Conservation (phyloP, 2,888 invertebrate species). For the Horisme vitalbata region DNA sequence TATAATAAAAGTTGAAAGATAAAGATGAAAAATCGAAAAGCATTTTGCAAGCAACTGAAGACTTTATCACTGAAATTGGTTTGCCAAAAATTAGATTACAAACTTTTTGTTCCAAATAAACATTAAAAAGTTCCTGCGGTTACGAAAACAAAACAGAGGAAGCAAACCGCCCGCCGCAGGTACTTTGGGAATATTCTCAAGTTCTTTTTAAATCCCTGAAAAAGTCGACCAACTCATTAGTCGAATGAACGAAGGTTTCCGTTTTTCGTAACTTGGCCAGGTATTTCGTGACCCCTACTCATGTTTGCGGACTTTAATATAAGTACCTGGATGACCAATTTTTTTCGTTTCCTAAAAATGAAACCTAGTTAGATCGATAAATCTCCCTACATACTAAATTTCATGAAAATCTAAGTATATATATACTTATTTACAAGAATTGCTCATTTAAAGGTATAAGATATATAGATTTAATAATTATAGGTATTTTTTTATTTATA, state of each 20-base stretch:
- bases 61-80: constrained; percentile 32
- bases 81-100: constrained; percentile 28
- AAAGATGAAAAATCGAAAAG: constrained; percentile 17
- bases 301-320: not conserved
- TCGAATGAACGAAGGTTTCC: constrained; percentile 53
- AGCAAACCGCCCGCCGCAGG: constrained; percentile 39
- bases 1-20: constrained; percentile 7
- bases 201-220: constrained; percentile 46
- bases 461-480: too few relatives aligned
- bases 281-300: constrained; percentile 29
- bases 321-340: too few relatives aligned
- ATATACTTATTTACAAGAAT: too few relatives aligned
- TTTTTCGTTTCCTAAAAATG: too few relatives aligned
- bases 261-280: constrained; percentile 44
- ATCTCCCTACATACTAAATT: too few relatives aligned
- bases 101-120: constrained; percentile 35
- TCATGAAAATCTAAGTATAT: too few relatives aligned
- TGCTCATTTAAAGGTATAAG: too few relatives aligned
- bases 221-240: constrained; percentile 63
- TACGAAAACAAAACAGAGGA: constrained; percentile 29
- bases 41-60: constrained; percentile 21
- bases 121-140: constrained; percentile 30
- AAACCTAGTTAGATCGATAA: too few relatives aligned
- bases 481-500: too few relatives aligned
- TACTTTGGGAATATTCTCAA: constrained; percentile 45